Evolutionary conservation across 2,797 vertebrate species (phyloP), one percentile per base, ranked within the genome.

Genomic region (Sarcophilus harrisii): DNA sequence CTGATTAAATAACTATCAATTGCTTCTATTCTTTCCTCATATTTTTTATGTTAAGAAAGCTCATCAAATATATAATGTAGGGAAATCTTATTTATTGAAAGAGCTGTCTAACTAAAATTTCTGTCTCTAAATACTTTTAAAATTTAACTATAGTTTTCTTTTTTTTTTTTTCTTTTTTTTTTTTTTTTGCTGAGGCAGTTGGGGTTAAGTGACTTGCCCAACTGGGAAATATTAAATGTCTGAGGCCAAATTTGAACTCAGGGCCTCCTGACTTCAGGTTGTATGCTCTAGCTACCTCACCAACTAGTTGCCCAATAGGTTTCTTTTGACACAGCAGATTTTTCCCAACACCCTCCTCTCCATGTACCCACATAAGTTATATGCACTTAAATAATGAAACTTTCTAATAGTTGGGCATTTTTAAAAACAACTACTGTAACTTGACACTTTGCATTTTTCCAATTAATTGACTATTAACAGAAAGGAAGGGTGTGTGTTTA

Each of bases 81-180:
- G 89, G 93, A 97, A 62, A 93, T 94, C 62, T 94, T 96, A 66
- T 30, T 91, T 94, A 94, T 58, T 38, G 81, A 97, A 96, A 93
- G 16, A 93, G 32, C 57, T 4, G 58, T 66, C 60, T 94, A 45
- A 94, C 89, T 95, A 24, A 9, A 11, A 45, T 45, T 24, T 45
- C 9, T 45, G 3, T 81, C 38, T 45, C 18, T 45, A 87, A 87
- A 87, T 45, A 45, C 21, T 87, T 87, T 49, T 11, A 73, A 38
- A 73, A 38, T 38, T 38, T 38, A 73, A 9, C 21, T 4, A 16
- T 57, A 18, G 13, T 57, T 57, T 57, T 57, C 54, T 55, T 55
- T 11, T 49, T 49, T 49, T 49, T 49, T 49, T 49, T 49, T 52
- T 52, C 52, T 52, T 52, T 52, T 52, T 52, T 52, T 52, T 52